A percentile compares a stretch with the other conserved stretches of the same genome.
Conservation (phyloP, 2,113 vertebrate genomes). For the Etia nguti region DNA sequence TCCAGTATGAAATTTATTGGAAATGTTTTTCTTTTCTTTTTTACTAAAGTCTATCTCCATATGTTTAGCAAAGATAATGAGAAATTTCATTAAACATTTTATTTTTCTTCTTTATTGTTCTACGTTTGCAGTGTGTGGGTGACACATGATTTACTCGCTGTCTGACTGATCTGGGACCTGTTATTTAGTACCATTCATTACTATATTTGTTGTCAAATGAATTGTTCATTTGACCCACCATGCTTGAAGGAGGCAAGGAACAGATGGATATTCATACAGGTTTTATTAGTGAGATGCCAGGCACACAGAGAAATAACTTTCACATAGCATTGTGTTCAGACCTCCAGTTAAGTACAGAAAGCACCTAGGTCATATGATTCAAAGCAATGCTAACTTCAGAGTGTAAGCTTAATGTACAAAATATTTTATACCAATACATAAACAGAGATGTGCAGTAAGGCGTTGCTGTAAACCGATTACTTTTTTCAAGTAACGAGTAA, state of each 20-base stretch:
- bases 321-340: neutral
- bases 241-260: neutral
- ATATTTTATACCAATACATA: neutral
- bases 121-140: neutral
- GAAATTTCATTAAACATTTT: neutral
- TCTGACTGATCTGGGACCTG: neutral
- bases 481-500: no score
- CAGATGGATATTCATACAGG: neutral
- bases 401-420: neutral
- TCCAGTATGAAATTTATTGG: no score
- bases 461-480: no score
- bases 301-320: neutral
- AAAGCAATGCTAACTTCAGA: neutral
- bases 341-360: neutral
- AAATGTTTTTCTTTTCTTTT: no score
- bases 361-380: neutral
- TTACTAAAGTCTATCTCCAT: no score
- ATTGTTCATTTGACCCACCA: neutral
- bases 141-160: neutral
- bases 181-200: neutral
- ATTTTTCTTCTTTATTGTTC: neutral
- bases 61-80: no score
- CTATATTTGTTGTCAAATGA: neutral
- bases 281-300: no score
- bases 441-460: no score